These are phyloP conservation scores for Ophion costatus DNA, from an alignment of 2,888 invertebrate genomes.

Conservation along the genomic window DNA sequence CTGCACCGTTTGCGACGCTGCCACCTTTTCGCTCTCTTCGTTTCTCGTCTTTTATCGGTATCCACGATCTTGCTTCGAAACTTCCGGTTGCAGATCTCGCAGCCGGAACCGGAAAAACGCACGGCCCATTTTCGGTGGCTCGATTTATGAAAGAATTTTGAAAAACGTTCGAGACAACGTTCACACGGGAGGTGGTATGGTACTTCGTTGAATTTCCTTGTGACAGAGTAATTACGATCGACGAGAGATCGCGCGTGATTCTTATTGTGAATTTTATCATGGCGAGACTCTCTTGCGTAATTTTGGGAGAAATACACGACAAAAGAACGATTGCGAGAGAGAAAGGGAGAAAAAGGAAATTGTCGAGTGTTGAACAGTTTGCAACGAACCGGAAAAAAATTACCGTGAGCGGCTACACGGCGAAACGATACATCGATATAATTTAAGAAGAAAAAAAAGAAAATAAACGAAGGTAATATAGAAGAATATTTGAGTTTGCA, in stretches of 20 bases:
- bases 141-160: neutral
- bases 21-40: neutral
- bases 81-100: neutral
- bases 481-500: neutral
- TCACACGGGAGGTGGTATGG: too few species aligned
- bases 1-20: constrained; percentile 1
- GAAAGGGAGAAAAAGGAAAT: too few species aligned
- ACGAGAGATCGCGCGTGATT: too few species aligned
- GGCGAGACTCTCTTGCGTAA: too few species aligned
- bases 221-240: too few species aligned
- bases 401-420: neutral
- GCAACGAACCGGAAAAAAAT: neutral
- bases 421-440: neutral
- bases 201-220: too few species aligned
- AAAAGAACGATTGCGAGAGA: too few species aligned
- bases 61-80: neutral
- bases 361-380: too few species aligned
- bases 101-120: neutral
- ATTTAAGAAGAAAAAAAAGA: neutral
- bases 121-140: neutral
- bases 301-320: too few species aligned
- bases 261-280: too few species aligned
- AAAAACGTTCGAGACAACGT: neutral
- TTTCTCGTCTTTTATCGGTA: constrained; percentile 10
- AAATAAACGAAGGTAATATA: neutral